Base-by-base conservation (phyloP, 2,888 invertebrate species). In the Barypeithes pellucidus region DNA sequence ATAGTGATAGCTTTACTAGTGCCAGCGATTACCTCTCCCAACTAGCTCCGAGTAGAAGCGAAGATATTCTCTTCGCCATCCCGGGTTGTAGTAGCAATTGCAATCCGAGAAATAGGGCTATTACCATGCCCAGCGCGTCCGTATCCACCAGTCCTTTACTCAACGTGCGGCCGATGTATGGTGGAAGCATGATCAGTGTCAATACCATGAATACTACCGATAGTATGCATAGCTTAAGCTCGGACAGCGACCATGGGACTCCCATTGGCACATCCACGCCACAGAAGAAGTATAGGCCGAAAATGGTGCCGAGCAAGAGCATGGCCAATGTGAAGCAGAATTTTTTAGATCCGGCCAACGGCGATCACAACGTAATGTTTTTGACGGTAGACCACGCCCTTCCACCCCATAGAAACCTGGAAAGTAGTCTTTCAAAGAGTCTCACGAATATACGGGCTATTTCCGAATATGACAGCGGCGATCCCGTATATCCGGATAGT, bases 31-130 rank as follows among this genome's bases (percentile, higher is more conserved):
- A 82, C 75, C 81, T 84, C 52, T 81, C 80, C 69, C 84, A 84
- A 41, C 85, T 94, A 61, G 93, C 93, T 3, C 93, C 94, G 0
- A 94, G 94, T 0, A 89, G 93, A 60, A 95, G 94, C 75, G 95
- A 95, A 82, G 95, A 95, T 80, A 93, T 93, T 0, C 85, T 95
- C 5, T 86, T 88, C 80, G 76, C 82, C 59, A 79, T 82, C 47
- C 78, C 86, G 76, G 79, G 81, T 77, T 63, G 65, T 24, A 72
- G 72, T 36, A 62, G 79, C 79, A 75, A 87, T 81, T 65, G 71
- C 8, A 71, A 61, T 18, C 76, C 75, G 18, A 62, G 81, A 45
- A 72, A 72, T 65, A 80, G 84, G 41, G 50, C 52, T n/a, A 79
- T 82, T 2, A 89, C 89, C 76, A 89, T 90, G 60, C 87, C 91